Base-by-base conservation (phyloP, 2,888 invertebrate species). In the Trichacis sp. region DNA sequence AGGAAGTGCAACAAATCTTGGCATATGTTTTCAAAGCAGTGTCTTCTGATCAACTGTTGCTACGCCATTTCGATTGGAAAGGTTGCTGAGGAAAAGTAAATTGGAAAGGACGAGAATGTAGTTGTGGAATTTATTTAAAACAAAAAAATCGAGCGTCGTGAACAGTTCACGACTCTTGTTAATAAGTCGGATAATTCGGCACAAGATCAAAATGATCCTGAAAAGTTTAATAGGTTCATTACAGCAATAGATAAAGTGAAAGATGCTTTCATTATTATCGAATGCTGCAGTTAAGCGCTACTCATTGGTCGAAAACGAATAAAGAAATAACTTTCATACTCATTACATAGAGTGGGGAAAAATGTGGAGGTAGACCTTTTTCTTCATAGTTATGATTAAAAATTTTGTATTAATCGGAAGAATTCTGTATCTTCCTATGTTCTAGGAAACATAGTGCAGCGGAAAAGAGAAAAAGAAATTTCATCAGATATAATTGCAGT, bases 41-140 rank as follows among this genome's bases (percentile, higher is more conserved):
- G n/a, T n/a, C n/a, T n/a, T n/a, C n/a, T n/a, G n/a, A n/a, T n/a
- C n/a, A n/a, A n/a, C n/a, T n/a, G n/a, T n/a, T n/a, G n/a, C n/a
- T n/a, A n/a, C n/a, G n/a, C n/a, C n/a, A n/a, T n/a, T n/a, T n/a
- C n/a, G n/a, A n/a, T n/a, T n/a, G n/a, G n/a, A 83, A 51, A 77
- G 86, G 68, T 77, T 88, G 49, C 70, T 88, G 15, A 80, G 81
- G 49, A 80, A 84, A 67, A 77, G 80, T 40, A 82, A 84, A 69
- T 87, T 86, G 83, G 85, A 8, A 85, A 86, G 72, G 88, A 87
- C 1, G 84, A 86, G 73, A 64, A 73, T 15, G 87, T 87, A 74
- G 87, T 87, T 0, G 73, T 66, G 38, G 75, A 76, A 20, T 86
- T 85, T 72, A 75, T 80, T 51, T 75, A 88, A 15, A 77, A 85